Conservation (phyloP, 1,140 invertebrate genomes). For the Metopolophium dirhodum region DNA sequence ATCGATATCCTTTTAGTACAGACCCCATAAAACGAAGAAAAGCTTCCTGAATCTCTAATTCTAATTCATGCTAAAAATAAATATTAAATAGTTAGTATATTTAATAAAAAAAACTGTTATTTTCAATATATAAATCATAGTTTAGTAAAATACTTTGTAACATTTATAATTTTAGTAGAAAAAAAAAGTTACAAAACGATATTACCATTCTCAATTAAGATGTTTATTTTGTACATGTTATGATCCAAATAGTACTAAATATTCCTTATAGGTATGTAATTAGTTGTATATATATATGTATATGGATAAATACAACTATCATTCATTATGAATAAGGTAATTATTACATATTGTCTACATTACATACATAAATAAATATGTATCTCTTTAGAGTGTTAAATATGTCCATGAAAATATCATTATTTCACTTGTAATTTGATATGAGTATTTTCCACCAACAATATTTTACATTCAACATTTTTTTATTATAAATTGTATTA, state of each 20-base stretch:
- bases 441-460: neutral
- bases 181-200: neutral
- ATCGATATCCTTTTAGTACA: conserved; percentile 89
- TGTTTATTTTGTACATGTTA: neutral
- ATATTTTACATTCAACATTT: neutral
- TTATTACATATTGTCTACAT: neutral
- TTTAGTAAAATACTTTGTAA: neutral
- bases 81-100: neutral
- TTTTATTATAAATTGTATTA: no score
- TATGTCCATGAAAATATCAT: neutral
- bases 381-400: neutral
- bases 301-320: no score
- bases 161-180: no score
- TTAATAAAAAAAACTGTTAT: neutral
- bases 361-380: neutral
- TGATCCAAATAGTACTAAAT: neutral
- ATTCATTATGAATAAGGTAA: neutral
- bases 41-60: conserved; percentile 95
- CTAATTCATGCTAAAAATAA: conserved; percentile 73
- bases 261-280: neutral
- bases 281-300: no score
- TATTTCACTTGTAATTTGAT: neutral
- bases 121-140: neutral
- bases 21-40: conserved; percentile 96
- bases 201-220: neutral